Conservation (phyloP, 2,888 invertebrate species). For the Aricia artaxerxes region DNA sequence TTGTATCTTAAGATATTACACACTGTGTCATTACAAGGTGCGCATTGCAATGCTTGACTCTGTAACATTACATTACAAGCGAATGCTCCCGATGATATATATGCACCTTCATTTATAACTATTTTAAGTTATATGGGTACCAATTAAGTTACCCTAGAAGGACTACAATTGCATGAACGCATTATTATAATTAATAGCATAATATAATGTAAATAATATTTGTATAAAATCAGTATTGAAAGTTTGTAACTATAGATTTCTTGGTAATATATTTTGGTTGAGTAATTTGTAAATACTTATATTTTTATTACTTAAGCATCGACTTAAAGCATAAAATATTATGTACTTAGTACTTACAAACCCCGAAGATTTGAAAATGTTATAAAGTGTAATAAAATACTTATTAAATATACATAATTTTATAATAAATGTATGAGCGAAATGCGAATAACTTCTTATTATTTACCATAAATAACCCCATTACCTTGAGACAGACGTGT, state of each 20-base stretch:
- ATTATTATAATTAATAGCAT: neutral
- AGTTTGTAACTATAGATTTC: neutral
- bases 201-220: constrained; percentile 17
- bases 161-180: neutral
- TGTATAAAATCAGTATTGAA: constrained; percentile 30
- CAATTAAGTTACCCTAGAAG: constrained; percentile 1
- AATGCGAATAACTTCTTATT: neutral
- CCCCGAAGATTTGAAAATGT: constrained; percentile 3
- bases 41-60: too few relatives aligned
- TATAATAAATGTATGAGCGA: constrained; percentile 3
- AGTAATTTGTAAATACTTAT: constrained; percentile 18
- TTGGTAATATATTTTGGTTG: constrained; percentile 8
- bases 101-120: neutral
- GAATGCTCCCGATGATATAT: too few relatives aligned
- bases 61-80: too few relatives aligned
- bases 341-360: neutral
- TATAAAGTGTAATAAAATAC: neutral
- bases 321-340: constrained; percentile 4
- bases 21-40: too few relatives aligned
- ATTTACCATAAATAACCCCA: neutral
- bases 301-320: constrained; percentile 1
- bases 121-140: neutral
- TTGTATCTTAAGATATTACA: neutral
- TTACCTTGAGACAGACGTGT: neutral
- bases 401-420: neutral